A percentile compares a stretch with the other conserved stretches of the same genome.
Conservation (phyloP, 2,797 vertebrate species). For the Girardinus metallicus region DNA sequence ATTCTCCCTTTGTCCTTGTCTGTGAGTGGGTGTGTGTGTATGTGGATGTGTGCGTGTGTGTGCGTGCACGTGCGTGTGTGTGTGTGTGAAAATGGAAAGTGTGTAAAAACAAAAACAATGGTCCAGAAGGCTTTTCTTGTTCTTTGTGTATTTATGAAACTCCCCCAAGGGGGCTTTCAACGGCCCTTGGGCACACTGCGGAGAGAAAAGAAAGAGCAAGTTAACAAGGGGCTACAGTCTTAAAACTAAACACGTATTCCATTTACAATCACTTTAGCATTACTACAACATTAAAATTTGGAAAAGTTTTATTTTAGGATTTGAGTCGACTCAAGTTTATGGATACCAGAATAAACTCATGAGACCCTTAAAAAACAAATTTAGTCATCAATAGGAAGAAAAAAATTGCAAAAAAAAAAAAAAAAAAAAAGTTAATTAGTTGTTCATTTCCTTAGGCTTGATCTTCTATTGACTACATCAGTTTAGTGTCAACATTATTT, state of each 20-base stretch:
- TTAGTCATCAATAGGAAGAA: slow-evolving; percentile 15
- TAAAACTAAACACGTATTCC: slow-evolving; percentile 6
- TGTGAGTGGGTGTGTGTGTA: slow-evolving; percentile 42
- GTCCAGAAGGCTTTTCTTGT: slow-evolving; percentile 71
- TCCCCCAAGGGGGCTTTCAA: slow-evolving; percentile 93
- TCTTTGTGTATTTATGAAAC: slow-evolving; percentile 86
- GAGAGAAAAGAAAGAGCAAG: slow-evolving; percentile 49
- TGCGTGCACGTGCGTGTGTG: slow-evolving; percentile 27
- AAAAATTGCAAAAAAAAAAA: not conserved
- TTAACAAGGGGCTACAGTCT: slow-evolving; percentile 36
- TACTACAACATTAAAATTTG: slow-evolving; percentile 16
- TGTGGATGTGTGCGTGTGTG: slow-evolving; percentile 24
- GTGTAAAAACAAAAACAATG: slow-evolving; percentile 68
- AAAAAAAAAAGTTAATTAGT: not conserved
- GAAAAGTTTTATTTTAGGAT: not conserved
- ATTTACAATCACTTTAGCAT: slow-evolving; percentile 10
- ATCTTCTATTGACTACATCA: not conserved
- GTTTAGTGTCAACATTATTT: not conserved
- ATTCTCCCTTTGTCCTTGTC: slow-evolving; percentile 87
- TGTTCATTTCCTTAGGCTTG: not conserved
- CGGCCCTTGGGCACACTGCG: slow-evolving; percentile 94
- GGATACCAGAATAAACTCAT: no score
- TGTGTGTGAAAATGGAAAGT: slow-evolving; percentile 21
- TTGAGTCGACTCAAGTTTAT: not conserved
- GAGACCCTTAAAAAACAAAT: not conserved